Evolutionary conservation across 2,113 vertebrate species (phyloP).

Genomic region (Neodon shergylaensis): DNA sequence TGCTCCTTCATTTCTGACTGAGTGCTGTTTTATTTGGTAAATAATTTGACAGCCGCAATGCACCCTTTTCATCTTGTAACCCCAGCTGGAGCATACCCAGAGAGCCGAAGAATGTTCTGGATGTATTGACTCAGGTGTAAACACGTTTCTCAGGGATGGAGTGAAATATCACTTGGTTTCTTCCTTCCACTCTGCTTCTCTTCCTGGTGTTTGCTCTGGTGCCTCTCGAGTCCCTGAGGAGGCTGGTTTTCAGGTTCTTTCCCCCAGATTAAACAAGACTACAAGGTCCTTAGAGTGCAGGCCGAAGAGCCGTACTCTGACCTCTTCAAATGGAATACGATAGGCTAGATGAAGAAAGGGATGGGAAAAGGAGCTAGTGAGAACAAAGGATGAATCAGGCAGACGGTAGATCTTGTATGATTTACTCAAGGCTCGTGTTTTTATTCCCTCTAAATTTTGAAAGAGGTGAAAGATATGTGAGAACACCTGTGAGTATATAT

Average conservation of each 20-base stretch:
- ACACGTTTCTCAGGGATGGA: slow-evolving; percentile 47
- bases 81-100: slow-evolving; percentile 43
- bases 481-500: slow-evolving; percentile 78
- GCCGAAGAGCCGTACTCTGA: slow-evolving; percentile 30
- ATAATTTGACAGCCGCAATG: slow-evolving; percentile 24
- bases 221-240: slow-evolving; percentile 37
- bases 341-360: not conserved
- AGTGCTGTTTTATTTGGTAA: slow-evolving; percentile 67
- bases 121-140: slow-evolving; percentile 62
- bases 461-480: slow-evolving; percentile 74
- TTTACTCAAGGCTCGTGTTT: slow-evolving; percentile 76
- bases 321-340: slow-evolving; percentile 75
- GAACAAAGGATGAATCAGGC: slow-evolving; percentile 61
- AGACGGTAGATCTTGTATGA: slow-evolving; percentile 74
- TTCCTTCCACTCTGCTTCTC: slow-evolving; percentile 5
- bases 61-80: slow-evolving; percentile 59
- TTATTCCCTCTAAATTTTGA: slow-evolving; percentile 80
- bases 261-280: slow-evolving; percentile 49
- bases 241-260: slow-evolving; percentile 64
- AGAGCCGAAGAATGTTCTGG: slow-evolving; percentile 58
- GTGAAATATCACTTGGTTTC: slow-evolving; percentile 10
- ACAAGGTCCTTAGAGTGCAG: slow-evolving; percentile 47
- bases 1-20: not conserved
- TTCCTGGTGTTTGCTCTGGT: slow-evolving; percentile 51
- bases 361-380: slow-evolving; percentile 18